phyloP scores from a whole-genome alignment of 2,797 vertebrate genomes.

The Enteromius treurensis region DNA sequence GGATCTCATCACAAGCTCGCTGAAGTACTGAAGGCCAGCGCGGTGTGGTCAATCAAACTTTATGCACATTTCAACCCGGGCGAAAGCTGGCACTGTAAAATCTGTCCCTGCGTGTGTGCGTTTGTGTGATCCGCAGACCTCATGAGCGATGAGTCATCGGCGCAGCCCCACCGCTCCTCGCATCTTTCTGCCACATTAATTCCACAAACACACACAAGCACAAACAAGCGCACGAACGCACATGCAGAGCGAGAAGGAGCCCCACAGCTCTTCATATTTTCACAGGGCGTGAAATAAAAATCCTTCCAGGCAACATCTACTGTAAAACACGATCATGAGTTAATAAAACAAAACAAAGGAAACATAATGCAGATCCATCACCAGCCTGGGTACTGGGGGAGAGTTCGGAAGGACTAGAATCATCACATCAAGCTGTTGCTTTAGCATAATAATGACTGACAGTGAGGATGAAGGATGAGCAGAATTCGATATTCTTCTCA shows the following conservation, averaged over 20 bases:
- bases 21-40: not conserved
- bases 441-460: conserved; percentile 9
- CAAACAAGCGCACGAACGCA: conserved; percentile 40
- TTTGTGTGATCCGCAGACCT: conserved; percentile 52
- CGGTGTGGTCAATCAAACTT: conserved; percentile 32
- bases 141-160: conserved; percentile 56
- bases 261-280: conserved; percentile 35
- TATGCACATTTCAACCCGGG: conserved; percentile 1
- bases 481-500: conserved; percentile 22
- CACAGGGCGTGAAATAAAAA: conserved; percentile 34
- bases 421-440: not conserved
- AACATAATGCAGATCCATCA: conserved; percentile 1
- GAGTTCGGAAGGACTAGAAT: not conserved
- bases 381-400: not conserved
- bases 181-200: conserved; percentile 57
- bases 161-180: conserved; percentile 34
- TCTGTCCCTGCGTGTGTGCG: conserved; percentile 25
- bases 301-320: conserved; percentile 20
- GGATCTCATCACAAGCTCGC: not conserved
- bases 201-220: conserved; percentile 50
- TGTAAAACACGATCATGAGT: conserved; percentile 24
- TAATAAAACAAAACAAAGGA: conserved; percentile 3
- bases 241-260: conserved; percentile 25
- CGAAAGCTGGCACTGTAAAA: conserved; percentile 31
- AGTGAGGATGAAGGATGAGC: conserved; percentile 12